Evolutionary conservation across 2,888 invertebrate species (phyloP).

Genomic region (Autographa gamma): DNA sequence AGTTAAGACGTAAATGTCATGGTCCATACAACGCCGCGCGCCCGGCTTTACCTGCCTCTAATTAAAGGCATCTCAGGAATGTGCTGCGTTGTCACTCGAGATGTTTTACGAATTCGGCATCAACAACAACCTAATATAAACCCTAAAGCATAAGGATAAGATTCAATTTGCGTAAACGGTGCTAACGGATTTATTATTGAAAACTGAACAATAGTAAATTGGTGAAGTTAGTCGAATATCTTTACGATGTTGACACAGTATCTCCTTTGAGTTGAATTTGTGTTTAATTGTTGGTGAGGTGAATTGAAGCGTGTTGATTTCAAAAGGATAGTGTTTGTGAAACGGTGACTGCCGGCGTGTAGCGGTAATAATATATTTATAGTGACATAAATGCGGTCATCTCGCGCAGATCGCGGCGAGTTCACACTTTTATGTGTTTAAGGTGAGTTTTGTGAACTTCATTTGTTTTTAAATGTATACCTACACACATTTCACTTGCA

Average conservation of each 20-base stretch:
- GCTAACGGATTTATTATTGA: conserved; percentile 43
- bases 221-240: conserved; percentile 48
- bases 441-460: not conserved
- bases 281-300: conserved; percentile 40
- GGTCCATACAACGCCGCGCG: conserved; percentile 33
- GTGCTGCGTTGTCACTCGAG: conserved; percentile 68
- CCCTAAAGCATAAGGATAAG: conserved; percentile 40
- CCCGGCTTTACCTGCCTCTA: conserved; percentile 68
- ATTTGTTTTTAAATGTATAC: not conserved
- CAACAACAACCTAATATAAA: conserved; percentile 38
- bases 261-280: conserved; percentile 43
- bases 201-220: conserved; percentile 55
- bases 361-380: conserved; percentile 42
- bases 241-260: conserved; percentile 46
- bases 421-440: conserved; percentile 32
- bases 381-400: conserved; percentile 32
- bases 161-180: conserved; percentile 14
- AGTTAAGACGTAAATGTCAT: conserved; percentile 59
- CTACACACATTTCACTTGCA: too few relatives aligned
- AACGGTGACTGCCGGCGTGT: conserved; percentile 15
- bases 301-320: conserved; percentile 31
- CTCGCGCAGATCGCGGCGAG: conserved; percentile 14
- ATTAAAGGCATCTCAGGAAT: conserved; percentile 76
- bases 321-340: conserved; percentile 39
- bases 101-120: conserved; percentile 56